Base-by-base conservation (phyloP, 2,797 vertebrate species). In the Rhinophrynus dorsalis region DNA sequence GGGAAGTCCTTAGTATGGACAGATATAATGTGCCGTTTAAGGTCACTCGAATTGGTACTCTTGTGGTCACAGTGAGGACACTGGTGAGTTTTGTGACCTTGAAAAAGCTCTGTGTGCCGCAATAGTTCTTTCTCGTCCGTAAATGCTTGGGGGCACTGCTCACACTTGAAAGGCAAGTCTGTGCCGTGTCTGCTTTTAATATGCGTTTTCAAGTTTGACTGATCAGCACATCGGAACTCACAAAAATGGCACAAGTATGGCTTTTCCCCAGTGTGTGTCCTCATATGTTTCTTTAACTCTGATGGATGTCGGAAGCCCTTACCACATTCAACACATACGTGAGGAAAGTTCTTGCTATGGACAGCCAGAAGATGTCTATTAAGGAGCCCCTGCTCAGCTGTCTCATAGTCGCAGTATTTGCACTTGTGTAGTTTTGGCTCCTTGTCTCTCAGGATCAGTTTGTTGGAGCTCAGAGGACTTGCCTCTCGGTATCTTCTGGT, bases 261-360 rank as follows among this genome's bases (percentile, higher is more conserved):
- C 88, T 99, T 99, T 81, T 99, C 97, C 10, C 97, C 97, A 0
- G 97, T 99, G 90, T 99, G 97, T 74, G 91, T 95, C 84, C 93
- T 88, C 92, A 94, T 94, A 73, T 95, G 93, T 76, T 95, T 95
- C 82, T 94, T 95, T 42, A 95, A 91, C 83, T 95, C 93, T 0
- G 93, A 95, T 0, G 93, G 93, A 74, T 95, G 93, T 15, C 93
- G 90, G 84, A 95, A 95, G 58, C 93, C 93, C 74, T 95, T 95
- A 48, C 92, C 93, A 20, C 93, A 95, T 78, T 95, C 93, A 76
- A 94, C 93, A 29, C 93, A 95, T 35, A 94, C 92, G 3, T 94
- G 92, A 52, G 93, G 90, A 63, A 94, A 95, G 83, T 91, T 93
- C 80, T 94, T 94, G 79, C 92, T 94, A 76, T 95, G 93, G 68